Base-by-base conservation (phyloP, 2,113 vertebrate genomes). In the Crypturellus undulatus region DNA sequence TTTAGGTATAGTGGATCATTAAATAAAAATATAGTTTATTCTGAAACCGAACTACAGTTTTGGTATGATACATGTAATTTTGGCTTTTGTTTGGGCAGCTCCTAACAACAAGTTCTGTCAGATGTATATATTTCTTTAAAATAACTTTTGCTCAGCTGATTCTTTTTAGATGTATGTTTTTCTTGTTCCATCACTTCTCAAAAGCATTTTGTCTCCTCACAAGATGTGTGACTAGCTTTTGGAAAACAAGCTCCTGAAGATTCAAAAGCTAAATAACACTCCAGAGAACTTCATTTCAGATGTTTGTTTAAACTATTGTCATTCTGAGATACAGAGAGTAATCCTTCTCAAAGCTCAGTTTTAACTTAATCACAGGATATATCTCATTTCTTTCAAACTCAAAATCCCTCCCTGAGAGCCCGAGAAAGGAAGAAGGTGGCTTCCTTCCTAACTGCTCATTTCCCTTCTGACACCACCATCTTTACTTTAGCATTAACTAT, bases 361-460 rank as follows among this genome's bases (percentile, higher is more conserved):
- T 90, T 85, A 49, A 70, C 71, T 90, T 83, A 90, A 96, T 92
- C 90, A 83, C 96, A 92, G 40, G 59, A 70, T 77, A 70, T 68
- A 77, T 17, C 36, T 91, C 11, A 72, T 85, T 88, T 95, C 79
- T 83, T 71, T 88, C 82, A 96, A 95, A 80, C 30, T 77, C 76
- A 40, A 59, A 85, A 89, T 93, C 68, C 64, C 45, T 88, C 71
- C 68, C 85, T 71, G 40, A 63, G 26, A 87, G 42, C 56, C n/a
- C 0, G 2, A 79, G 59, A 19, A 79, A 95, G 93, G 87, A 89
- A 92, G 83, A 92, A 78, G 85, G 93, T 49, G 85, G 92, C 93
- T 96, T 96, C 96, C 95, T 96, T 94, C 88, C 79, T 96, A 96
- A 96, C 96, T 95, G 96, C 52, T 95, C 58, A 21, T 85, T 96